A percentile compares a stretch with the other conserved stretches of the same genome.
Evolutionary conservation across 2,797 vertebrate genomes (phyloP).

Genomic region (Tolypeutes matacus): DNA sequence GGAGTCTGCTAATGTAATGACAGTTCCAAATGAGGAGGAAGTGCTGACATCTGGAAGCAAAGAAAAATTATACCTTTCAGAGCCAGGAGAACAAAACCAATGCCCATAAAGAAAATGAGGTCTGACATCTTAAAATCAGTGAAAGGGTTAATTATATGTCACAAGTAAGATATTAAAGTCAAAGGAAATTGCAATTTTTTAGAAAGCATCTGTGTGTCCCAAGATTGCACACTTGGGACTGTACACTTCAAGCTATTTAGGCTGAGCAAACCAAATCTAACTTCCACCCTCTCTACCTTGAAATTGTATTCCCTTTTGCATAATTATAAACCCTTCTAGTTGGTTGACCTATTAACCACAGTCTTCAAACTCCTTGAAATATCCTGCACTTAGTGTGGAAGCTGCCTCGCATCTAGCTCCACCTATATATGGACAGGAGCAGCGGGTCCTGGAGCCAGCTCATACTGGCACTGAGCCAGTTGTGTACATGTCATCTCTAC

Average conservation of each 20-base stretch:
- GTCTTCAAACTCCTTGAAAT: not conserved
- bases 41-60: not conserved
- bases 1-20: not conserved
- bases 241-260: not conserved
- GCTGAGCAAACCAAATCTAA: not conserved
- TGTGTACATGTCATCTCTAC: not conserved
- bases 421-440: not conserved
- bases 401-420: not conserved
- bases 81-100: not conserved
- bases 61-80: not conserved
- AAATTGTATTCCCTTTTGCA: slow-evolving; percentile 14
- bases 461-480: not conserved
- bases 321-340: not conserved
- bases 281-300: not conserved
- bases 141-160: slow-evolving; percentile 2
- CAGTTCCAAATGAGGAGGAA: not conserved
- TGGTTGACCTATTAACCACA: not conserved
- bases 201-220: slow-evolving; percentile 8
- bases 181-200: slow-evolving; percentile 22
- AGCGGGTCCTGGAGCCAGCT: not conserved
- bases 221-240: not conserved
- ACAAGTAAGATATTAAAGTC: not conserved
- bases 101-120: not conserved
- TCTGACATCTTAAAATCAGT: not conserved
- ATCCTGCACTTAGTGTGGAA: not conserved